Evolutionary conservation across 2,113 vertebrate genomes (phyloP).

Genomic region (Caranx melampygus): DNA sequence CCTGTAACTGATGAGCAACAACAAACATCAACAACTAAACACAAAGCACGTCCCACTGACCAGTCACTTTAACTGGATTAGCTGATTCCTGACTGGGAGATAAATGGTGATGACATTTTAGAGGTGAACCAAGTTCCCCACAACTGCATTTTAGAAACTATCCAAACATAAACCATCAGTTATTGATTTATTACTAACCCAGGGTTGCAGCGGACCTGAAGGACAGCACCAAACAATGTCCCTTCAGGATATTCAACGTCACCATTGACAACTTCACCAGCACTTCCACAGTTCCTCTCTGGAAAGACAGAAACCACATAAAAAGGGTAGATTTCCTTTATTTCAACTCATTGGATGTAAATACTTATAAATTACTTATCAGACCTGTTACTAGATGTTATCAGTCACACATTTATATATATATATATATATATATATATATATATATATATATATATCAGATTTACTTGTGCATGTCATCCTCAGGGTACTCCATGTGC

Average conservation of each 20-base stretch:
- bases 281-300: constrained; percentile 40
- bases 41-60: neutral
- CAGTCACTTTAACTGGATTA: neutral
- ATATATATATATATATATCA: too few relatives aligned
- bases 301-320: neutral
- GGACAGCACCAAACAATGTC: neutral
- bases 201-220: fast-evolving
- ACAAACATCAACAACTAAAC: neutral
- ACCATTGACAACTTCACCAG: fast-evolving
- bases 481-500: too few relatives aligned
- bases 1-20: neutral
- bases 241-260: fast-evolving
- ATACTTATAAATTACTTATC: too few relatives aligned
- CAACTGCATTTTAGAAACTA: neutral
- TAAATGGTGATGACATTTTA: neutral
- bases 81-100: neutral
- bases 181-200: constrained; percentile 61
- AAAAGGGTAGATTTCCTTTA: too few relatives aligned
- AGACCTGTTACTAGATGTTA: too few relatives aligned
- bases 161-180: neutral
- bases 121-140: neutral
- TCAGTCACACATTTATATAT: too few relatives aligned
- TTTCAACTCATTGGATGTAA: too few relatives aligned
- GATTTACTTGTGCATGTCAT: too few relatives aligned
- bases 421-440: too few relatives aligned